These are phyloP conservation scores for Drosophila yakuba DNA, from an alignment of 1,140 invertebrate species.

Conservation along the genomic window DNA sequence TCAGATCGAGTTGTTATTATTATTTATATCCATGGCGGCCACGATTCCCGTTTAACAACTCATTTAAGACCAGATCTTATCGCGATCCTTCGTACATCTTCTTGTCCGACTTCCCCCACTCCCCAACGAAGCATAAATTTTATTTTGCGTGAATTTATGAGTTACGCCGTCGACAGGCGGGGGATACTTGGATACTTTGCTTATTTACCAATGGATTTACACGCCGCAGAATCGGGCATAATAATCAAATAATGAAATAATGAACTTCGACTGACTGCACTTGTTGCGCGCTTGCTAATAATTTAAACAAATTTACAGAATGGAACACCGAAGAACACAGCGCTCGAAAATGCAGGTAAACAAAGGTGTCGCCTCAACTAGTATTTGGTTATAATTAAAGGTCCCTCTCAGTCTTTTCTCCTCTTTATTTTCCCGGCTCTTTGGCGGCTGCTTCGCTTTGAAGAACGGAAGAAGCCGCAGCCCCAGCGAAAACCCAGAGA, in stretches of 20 bases:
- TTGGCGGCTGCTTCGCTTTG: conserved; percentile 33
- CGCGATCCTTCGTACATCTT: conserved; percentile 33
- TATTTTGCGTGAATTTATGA: conserved; percentile 82
- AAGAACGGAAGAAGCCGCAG: conserved; percentile 30
- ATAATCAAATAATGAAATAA: conserved; percentile 68
- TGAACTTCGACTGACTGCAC: conserved; percentile 58
- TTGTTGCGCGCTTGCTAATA: conserved; percentile 74
- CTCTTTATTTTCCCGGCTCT: conserved; percentile 1
- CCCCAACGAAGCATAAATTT: conserved; percentile 61
- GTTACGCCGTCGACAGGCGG: conserved; percentile 47
- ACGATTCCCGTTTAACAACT: conserved; percentile 70
- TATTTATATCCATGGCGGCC: conserved; percentile 56
- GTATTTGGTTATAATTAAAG: conserved; percentile 78
- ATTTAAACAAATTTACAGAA: conserved; percentile 77
- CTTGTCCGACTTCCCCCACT: conserved; percentile 5
- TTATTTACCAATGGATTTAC: conserved; percentile 75
- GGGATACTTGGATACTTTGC: conserved; percentile 11
- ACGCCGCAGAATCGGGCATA: conserved; percentile 18
- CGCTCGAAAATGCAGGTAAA: conserved; percentile 31
- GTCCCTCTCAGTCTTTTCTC: conserved; percentile 26
- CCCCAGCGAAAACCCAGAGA: conserved; percentile 21
- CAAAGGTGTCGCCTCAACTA: conserved; percentile 65
- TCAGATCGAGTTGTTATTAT: conserved; percentile 72
- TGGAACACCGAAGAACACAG: conserved; percentile 25
- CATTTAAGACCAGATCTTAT: conserved; percentile 67